A percentile compares a stretch with the other conserved stretches of the same genome.
phyloP scores from a whole-genome alignment of 2,797 vertebrate species.

The Eurystomus glaucurus region DNA sequence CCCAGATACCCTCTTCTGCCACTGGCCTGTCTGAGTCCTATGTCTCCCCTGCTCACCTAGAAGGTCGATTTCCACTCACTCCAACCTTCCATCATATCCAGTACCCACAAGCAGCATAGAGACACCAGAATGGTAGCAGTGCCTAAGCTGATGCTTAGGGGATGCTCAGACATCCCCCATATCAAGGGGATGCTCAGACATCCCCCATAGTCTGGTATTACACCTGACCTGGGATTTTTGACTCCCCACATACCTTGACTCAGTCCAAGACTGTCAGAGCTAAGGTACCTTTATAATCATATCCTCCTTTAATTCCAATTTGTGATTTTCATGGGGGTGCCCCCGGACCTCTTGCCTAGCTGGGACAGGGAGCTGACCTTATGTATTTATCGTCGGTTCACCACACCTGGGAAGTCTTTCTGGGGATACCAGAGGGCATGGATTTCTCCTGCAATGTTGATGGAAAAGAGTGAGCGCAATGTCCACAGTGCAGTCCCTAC shows the following conservation, averaged over 20 bases:
- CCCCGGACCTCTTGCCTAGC: not conserved
- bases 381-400: not conserved
- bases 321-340: not conserved
- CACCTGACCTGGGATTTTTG: not conserved
- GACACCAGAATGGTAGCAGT: not conserved
- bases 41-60: not conserved
- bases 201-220: not conserved
- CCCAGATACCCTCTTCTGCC: not conserved
- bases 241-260: not conserved
- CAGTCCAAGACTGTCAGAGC: not conserved
- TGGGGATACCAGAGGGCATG: not conserved
- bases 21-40: accelerated
- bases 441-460: not conserved
- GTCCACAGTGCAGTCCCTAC: not conserved
- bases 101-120: not conserved
- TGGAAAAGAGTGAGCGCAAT: not conserved
- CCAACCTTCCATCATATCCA: not conserved
- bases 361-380: not conserved
- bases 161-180: not conserved
- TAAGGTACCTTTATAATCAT: not conserved
- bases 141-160: not conserved
- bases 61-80: not conserved
- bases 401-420: not conserved
- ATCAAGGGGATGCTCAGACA: not conserved
- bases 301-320: not conserved